phyloP scores from a whole-genome alignment of 2,797 vertebrate genomes.

The Diglossa cyanea region DNA sequence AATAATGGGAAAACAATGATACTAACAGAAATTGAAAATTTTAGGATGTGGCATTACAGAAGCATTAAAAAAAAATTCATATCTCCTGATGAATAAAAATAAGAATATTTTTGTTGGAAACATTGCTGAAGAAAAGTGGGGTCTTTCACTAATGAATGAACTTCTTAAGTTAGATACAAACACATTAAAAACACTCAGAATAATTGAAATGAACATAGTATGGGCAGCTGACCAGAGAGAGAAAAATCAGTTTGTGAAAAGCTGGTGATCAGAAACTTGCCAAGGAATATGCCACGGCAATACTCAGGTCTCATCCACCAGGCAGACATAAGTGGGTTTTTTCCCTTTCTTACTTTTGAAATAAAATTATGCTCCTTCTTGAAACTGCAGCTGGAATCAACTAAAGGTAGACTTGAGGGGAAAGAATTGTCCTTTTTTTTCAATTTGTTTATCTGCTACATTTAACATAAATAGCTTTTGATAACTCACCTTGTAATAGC shows the following conservation, averaged over 20 bases:
- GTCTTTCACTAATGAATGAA: background rate
- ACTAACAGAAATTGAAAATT: background rate
- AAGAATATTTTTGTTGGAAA: background rate
- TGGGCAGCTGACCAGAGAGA: background rate
- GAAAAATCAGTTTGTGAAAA: background rate
- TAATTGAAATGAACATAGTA: background rate
- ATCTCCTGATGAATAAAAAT: background rate
- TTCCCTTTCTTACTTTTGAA: background rate
- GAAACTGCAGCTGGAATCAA: background rate
- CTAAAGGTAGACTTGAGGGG: background rate
- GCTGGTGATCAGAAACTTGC: background rate
- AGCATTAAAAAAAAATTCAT: fast-evolving
- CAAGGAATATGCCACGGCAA: background rate
- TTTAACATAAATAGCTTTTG: background rate
- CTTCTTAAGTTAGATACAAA: background rate
- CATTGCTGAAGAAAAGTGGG: background rate
- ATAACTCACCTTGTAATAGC: background rate
- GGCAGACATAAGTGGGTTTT: background rate
- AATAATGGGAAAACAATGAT: background rate
- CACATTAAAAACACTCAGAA: background rate
- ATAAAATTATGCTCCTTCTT: background rate
- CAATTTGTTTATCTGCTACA: background rate
- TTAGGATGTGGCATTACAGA: background rate
- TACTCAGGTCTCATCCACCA: background rate
- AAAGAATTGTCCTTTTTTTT: background rate